Evolutionary conservation across 2,888 invertebrate species (phyloP).

Genomic region (Drosophila kuntzei): DNA sequence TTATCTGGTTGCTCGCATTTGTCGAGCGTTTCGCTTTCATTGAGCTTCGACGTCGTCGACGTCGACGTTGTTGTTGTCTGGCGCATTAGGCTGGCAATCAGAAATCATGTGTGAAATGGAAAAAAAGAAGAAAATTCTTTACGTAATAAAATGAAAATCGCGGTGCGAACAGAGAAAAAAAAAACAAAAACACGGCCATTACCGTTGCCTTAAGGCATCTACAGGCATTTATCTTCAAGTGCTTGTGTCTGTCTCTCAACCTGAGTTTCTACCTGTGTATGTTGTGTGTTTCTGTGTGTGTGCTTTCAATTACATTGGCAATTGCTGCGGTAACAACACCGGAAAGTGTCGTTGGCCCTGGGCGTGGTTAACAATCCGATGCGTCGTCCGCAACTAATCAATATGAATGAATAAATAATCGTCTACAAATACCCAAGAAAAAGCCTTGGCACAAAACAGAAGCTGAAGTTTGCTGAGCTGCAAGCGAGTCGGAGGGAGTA

Average conservation of each 20-base stretch:
- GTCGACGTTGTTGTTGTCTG: slow-evolving; percentile 18
- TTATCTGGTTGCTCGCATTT: slow-evolving; percentile 66
- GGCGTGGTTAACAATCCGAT: slow-evolving; percentile 45
- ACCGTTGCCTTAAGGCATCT: slow-evolving; percentile 45
- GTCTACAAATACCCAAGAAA: slow-evolving; percentile 44
- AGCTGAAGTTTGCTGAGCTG: not conserved
- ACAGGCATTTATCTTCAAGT: slow-evolving; percentile 67
- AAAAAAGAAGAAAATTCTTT: slow-evolving; percentile 48
- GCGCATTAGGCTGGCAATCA: slow-evolving; percentile 82
- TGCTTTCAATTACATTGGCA: slow-evolving; percentile 74
- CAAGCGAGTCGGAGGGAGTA: not conserved
- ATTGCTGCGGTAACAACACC: slow-evolving; percentile 67
- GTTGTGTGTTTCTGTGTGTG: slow-evolving; percentile 16
- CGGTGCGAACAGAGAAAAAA: slow-evolving; percentile 52
- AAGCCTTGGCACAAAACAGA: slow-evolving; percentile 23
- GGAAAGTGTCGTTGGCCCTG: slow-evolving; percentile 46
- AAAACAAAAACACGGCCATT: slow-evolving; percentile 49
- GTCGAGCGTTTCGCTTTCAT: slow-evolving; percentile 55
- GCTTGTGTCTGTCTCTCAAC: slow-evolving; percentile 19
- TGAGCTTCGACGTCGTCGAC: slow-evolving; percentile 23
- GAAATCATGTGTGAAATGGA: slow-evolving; percentile 83
- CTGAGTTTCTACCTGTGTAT: not conserved
- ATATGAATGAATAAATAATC: slow-evolving; percentile 74
- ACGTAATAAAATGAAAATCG: slow-evolving; percentile 76
- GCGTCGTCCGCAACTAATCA: slow-evolving; percentile 58